Conservation (phyloP, 2,888 invertebrate genomes). For the Kryphioiulus occultus region DNA sequence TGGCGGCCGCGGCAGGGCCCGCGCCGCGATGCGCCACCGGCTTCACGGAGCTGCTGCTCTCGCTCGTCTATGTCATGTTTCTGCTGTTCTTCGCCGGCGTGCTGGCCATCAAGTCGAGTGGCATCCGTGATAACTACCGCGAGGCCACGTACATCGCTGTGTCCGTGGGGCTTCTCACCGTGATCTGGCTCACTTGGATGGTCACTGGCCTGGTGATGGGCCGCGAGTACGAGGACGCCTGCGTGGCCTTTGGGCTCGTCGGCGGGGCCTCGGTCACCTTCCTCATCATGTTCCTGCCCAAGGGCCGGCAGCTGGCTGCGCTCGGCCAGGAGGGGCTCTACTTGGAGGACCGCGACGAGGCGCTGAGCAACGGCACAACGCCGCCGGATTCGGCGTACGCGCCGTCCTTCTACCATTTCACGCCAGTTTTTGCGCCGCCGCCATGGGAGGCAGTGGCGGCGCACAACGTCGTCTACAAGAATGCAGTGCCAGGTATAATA, state of each 20-base stretch:
- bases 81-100: conserved; percentile 84
- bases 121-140: conserved; percentile 90
- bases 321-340: conserved; percentile 88
- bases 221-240: conserved; percentile 77
- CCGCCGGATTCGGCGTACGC: conserved; percentile 80
- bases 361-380: conserved; percentile 42
- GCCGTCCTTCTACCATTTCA: conserved; percentile 91
- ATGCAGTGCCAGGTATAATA: conserved; percentile 48
- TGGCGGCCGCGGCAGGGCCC: conserved; percentile 47
- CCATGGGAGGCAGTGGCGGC: conserved; percentile 46
- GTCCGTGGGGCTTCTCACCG: conserved; percentile 84
- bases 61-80: conserved; percentile 82
- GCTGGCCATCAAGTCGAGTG: conserved; percentile 80
- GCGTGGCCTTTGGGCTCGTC: conserved; percentile 87
- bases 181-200: conserved; percentile 85
- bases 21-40: conserved; percentile 65
- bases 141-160: conserved; percentile 92
- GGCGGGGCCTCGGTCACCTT: conserved; percentile 85
- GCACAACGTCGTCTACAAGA: conserved; percentile 42
- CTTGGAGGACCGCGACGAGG: conserved; percentile 70
- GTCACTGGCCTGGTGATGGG: conserved; percentile 71
- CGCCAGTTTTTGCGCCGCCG: conserved; percentile 67
- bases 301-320: conserved; percentile 87
- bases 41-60: conserved; percentile 70
- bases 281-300: conserved; percentile 91